These are phyloP conservation scores for Andricus grossulariae DNA, from an alignment of 1,140 invertebrate genomes.

Conservation along the genomic window DNA sequence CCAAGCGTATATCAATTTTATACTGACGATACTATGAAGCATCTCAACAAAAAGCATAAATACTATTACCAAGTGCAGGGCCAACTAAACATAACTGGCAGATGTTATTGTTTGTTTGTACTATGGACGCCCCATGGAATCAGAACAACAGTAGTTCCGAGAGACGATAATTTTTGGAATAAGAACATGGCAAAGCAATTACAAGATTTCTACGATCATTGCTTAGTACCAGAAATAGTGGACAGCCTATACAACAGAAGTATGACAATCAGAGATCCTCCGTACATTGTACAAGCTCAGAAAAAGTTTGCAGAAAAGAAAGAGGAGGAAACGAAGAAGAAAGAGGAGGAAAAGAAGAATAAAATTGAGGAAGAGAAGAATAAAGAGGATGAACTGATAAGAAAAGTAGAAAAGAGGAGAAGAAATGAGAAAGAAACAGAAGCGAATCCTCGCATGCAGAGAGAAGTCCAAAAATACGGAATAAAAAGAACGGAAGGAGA, in stretches of 20 bases:
- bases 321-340: too few relatives aligned
- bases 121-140: conserved; percentile 49
- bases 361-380: too few relatives aligned
- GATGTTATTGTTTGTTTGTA: conserved; percentile 36
- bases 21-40: not conserved
- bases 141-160: conserved; percentile 38
- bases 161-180: conserved; percentile 54
- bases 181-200: conserved; percentile 43
- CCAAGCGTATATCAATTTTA: not conserved
- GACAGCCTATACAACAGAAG: conserved; percentile 52
- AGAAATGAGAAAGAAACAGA: too few relatives aligned
- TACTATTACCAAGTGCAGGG: not conserved
- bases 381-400: too few relatives aligned
- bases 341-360: too few relatives aligned
- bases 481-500: too few relatives aligned
- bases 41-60: not conserved
- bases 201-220: conserved; percentile 49
- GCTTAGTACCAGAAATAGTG: conserved; percentile 55
- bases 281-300: conserved; percentile 15
- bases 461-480: too few relatives aligned
- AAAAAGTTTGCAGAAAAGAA: too few relatives aligned
- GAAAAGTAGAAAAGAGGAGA: too few relatives aligned
- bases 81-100: conserved; percentile 46
- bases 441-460: too few relatives aligned
- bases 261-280: conserved; percentile 51